Percentiles rank a stretch among this genome's conserved stretches.
Evolutionary conservation across 2,113 vertebrate genomes (phyloP).

Genomic region (Lampris megalopsis): DNA sequence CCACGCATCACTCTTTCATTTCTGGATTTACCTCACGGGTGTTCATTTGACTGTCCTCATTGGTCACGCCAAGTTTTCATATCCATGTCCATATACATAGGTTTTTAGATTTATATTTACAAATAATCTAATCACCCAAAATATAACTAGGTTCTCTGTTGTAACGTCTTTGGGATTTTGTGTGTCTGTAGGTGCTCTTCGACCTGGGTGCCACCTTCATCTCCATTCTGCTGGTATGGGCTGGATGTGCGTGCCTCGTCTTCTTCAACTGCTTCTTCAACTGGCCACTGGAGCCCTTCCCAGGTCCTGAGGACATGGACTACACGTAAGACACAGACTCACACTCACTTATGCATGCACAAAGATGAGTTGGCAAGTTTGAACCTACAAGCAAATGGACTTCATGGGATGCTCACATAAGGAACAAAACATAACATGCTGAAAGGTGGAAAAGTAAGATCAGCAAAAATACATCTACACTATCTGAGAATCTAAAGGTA

Average conservation of each 20-base stretch:
- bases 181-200: conserved; percentile 90
- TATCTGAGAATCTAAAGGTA: no score
- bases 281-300: conserved; percentile 98
- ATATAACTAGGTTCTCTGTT: conserved; percentile 3
- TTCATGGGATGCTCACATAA: no score
- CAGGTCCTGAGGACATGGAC: conserved; percentile 98
- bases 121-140: background rate
- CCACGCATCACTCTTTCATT: conserved; percentile 48
- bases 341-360: background rate
- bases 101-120: no score
- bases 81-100: no score
- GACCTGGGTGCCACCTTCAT: conserved; percentile 92
- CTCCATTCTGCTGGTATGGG: conserved; percentile 93
- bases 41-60: background rate
- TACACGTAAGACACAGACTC: conserved; percentile 87
- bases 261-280: conserved; percentile 99
- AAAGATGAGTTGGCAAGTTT: background rate
- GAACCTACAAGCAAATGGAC: background rate
- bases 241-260: conserved; percentile 91
- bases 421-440: no score
- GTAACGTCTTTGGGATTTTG: conserved; percentile 65
- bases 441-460: no score
- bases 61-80: background rate
- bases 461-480: no score
- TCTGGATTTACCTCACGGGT: no score